Conservation (phyloP, 1,140 invertebrate species). For the Thalassaphorura encarpata region DNA sequence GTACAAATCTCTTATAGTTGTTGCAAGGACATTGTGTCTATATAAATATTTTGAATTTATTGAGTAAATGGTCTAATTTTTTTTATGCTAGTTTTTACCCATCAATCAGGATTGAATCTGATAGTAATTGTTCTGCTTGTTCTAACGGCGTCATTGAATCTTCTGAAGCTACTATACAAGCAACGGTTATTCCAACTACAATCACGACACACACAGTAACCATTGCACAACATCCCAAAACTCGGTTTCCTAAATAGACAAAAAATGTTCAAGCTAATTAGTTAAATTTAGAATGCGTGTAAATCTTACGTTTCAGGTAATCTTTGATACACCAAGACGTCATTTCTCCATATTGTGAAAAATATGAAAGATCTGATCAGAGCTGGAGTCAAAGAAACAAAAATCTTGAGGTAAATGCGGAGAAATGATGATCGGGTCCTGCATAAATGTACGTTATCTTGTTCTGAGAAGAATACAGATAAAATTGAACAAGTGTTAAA, state of each 20-base stretch:
- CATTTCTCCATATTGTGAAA: too few relatives aligned
- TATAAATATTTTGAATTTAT: neutral
- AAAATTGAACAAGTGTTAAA: neutral
- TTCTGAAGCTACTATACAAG: neutral
- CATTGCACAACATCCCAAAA: too few relatives aligned
- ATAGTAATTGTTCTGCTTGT: slow-evolving; percentile 20
- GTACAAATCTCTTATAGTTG: slow-evolving; percentile 13
- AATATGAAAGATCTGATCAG: too few relatives aligned
- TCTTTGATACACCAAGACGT: too few relatives aligned
- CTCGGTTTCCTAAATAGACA: neutral
- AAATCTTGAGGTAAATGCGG: too few relatives aligned
- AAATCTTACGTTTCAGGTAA: too few relatives aligned
- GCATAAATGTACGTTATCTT: too few relatives aligned
- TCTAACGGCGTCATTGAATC: slow-evolving; percentile 15
- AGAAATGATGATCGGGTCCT: too few relatives aligned
- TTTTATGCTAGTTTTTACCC: slow-evolving; percentile 16
- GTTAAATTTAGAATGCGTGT: too few relatives aligned
- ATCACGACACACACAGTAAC: too few relatives aligned
- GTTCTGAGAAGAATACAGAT: neutral
- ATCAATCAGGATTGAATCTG: slow-evolving; percentile 20
- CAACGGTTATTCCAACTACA: neutral
- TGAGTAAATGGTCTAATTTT: neutral
- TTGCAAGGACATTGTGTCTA: slow-evolving; percentile 27
- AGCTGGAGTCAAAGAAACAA: too few relatives aligned
- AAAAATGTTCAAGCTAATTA: neutral